Conservation (phyloP, 2,888 invertebrate genomes). For the Nemoura dubitans region DNA sequence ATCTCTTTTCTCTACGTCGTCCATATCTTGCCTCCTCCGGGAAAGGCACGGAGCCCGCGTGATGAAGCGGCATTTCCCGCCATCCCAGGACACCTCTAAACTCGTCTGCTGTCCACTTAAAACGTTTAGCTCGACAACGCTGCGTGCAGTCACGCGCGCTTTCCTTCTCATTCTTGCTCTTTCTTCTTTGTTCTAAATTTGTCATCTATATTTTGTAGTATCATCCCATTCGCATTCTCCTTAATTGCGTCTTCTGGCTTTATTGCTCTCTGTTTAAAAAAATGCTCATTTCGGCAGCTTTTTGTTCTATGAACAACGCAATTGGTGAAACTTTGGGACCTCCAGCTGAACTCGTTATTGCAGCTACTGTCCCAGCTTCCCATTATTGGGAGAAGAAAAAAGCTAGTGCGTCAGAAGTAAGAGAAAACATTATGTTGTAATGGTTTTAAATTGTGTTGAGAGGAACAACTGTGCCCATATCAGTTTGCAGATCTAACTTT, state of each 20-base stretch:
- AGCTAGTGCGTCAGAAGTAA: no score
- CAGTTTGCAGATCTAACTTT: no score
- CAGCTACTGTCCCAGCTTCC: background rate
- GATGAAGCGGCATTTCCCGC: conserved; percentile 43
- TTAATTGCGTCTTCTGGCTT: conserved; percentile 15
- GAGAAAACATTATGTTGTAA: no score
- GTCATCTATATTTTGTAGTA: conserved; percentile 4
- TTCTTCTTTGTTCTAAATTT: background rate
- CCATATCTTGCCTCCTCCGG: conserved; percentile 20
- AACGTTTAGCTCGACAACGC: background rate
- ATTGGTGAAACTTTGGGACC: background rate
- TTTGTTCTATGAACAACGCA: background rate
- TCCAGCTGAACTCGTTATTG: background rate
- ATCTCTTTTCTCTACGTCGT: conserved; percentile 24
- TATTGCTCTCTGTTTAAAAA: background rate
- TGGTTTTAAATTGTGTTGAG: no score
- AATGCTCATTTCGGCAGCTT: background rate
- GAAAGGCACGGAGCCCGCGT: conserved; percentile 22
- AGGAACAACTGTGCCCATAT: no score
- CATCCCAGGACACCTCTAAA: conserved; percentile 44
- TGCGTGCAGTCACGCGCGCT: background rate
- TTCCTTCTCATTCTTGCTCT: background rate
- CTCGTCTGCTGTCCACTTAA: conserved; percentile 45
- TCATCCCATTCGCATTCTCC: background rate
- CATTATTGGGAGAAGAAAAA: no score